phyloP scores from a whole-genome alignment of 2,888 invertebrate species.

The Catocala fraxini region DNA sequence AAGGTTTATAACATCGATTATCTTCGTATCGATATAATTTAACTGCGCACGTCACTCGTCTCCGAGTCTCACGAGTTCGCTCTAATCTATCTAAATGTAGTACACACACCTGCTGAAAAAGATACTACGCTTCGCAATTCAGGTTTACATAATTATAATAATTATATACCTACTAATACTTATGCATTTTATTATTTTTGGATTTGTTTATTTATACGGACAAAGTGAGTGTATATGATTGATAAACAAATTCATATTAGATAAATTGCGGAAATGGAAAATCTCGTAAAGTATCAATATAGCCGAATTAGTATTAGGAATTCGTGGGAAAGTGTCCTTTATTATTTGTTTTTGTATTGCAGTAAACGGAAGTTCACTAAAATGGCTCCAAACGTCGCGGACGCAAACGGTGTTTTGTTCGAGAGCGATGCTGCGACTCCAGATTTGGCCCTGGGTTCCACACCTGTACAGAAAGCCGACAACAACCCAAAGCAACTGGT shows the following conservation, averaged over 20 bases:
- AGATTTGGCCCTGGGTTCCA: constrained; percentile 72
- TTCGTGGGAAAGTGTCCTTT: not conserved
- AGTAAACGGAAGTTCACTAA: constrained; percentile 42
- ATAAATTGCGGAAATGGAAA: too few relatives aligned
- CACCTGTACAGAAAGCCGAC: constrained; percentile 85
- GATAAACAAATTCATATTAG: too few relatives aligned
- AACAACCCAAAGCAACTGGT: constrained; percentile 89
- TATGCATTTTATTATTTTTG: too few relatives aligned
- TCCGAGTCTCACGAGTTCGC: too few relatives aligned
- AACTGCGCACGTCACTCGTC: not conserved
- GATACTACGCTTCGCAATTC: not conserved
- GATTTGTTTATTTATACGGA: too few relatives aligned
- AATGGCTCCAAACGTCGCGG: constrained; percentile 82
- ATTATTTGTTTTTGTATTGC: constrained; percentile 17
- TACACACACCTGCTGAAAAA: not conserved
- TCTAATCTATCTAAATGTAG: too few relatives aligned
- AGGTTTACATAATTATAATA: not conserved
- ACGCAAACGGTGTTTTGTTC: constrained; percentile 81
- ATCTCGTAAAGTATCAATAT: too few relatives aligned
- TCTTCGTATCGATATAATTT: not conserved
- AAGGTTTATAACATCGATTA: not conserved
- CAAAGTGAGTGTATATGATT: too few relatives aligned
- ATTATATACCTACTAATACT: not conserved
- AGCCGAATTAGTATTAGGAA: too few relatives aligned
- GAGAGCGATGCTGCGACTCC: constrained; percentile 82